phyloP scores from a whole-genome alignment of 2,888 invertebrate genomes.

The Arrhopalites spinosus region DNA sequence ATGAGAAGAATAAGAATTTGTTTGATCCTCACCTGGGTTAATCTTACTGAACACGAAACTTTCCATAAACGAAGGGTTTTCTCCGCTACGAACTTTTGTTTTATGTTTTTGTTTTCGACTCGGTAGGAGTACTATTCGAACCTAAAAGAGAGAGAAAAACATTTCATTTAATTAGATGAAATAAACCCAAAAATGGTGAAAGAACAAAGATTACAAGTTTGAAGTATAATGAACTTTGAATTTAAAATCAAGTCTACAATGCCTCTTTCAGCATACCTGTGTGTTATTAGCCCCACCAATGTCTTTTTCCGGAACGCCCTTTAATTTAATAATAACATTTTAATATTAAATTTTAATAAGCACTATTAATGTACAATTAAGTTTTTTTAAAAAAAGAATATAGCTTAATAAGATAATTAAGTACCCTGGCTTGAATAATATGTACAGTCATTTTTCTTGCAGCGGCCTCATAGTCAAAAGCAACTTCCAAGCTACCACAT shows the following conservation, averaged over 20 bases:
- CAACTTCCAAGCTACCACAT: constrained; percentile 84
- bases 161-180: not conserved
- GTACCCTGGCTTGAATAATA: constrained; percentile 82
- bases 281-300: constrained; percentile 71
- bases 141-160: constrained; percentile 63
- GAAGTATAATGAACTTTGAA: not conserved
- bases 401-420: too few species aligned
- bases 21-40: constrained; percentile 81
- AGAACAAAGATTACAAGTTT: not conserved
- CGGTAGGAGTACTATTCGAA: constrained; percentile 84
- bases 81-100: constrained; percentile 88
- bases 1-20: too few species aligned
- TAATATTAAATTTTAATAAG: too few species aligned
- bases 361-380: too few species aligned
- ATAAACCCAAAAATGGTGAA: not conserved
- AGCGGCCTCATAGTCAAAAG: constrained; percentile 86
- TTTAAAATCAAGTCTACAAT: not conserved
- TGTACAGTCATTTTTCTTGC: constrained; percentile 91
- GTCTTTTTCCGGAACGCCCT: constrained; percentile 60
- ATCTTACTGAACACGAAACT: constrained; percentile 88
- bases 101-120: constrained; percentile 93
- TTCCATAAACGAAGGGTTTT: constrained; percentile 91
- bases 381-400: too few species aligned
- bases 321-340: too few species aligned
- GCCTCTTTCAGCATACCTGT: constrained; percentile 62